Percentiles rank a stretch among this genome's conserved stretches.
Conservation (phyloP, 1,140 invertebrate species). For the Dendroctonus valens region DNA sequence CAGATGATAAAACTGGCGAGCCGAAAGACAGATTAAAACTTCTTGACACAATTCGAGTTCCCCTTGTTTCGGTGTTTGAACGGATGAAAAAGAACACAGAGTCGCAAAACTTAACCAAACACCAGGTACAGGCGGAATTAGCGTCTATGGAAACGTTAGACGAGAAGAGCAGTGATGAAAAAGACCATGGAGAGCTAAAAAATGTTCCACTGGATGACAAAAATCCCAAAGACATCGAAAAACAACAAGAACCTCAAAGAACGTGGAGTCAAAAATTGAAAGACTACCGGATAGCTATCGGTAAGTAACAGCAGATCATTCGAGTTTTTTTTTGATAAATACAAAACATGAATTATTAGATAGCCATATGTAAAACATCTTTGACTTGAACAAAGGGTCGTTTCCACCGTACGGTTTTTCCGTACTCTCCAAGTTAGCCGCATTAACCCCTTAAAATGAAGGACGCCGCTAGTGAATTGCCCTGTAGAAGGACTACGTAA, state of each 20-base stretch:
- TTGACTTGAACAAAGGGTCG: no score
- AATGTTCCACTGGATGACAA: constrained; percentile 60
- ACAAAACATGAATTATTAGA: background rate
- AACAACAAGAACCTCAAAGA: constrained; percentile 29
- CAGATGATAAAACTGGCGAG: constrained; percentile 40
- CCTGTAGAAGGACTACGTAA: no score
- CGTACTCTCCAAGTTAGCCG: no score
- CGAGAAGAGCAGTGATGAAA: constrained; percentile 55
- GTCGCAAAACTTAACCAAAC: constrained; percentile 42
- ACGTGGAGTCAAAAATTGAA: constrained; percentile 39
- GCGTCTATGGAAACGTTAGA: constrained; percentile 77
- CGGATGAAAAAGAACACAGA: constrained; percentile 43
- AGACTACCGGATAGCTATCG: constrained; percentile 44
- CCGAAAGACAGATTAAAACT: constrained; percentile 52
- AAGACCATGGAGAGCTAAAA: constrained; percentile 63
- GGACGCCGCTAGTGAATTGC: no score
- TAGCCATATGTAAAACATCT: background rate
- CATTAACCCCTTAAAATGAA: no score
- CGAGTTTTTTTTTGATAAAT: background rate
- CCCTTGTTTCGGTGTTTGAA: constrained; percentile 62
- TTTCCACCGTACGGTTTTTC: no score
- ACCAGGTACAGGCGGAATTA: constrained; percentile 60
- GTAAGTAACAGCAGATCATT: constrained; percentile 23
- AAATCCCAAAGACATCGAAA: constrained; percentile 48
- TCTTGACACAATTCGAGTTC: constrained; percentile 62